Evolutionary conservation across 2,888 invertebrate species (phyloP).

Genomic region (Protophormia terraenovae): DNA sequence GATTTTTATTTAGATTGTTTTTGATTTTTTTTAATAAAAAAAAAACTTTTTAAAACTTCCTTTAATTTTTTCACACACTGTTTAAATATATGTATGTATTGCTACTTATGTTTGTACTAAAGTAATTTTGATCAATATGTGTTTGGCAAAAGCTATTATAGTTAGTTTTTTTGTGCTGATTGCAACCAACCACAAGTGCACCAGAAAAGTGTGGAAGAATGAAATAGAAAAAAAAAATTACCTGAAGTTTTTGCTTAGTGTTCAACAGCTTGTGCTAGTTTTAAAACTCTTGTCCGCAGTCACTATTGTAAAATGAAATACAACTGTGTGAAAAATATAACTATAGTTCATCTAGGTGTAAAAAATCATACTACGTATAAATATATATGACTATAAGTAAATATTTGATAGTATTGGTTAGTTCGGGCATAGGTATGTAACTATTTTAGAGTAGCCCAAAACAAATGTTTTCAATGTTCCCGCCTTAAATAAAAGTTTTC

Average conservation of each 20-base stretch:
- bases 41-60: too few species aligned
- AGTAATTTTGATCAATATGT: conserved; percentile 39
- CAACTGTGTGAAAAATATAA: neutral
- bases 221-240: conserved; percentile 17
- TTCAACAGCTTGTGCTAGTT: conserved; percentile 60
- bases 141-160: conserved; percentile 37
- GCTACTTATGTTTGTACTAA: neutral
- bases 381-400: conserved; percentile 8
- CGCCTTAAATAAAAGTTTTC: too few species aligned
- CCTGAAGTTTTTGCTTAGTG: conserved; percentile 50
- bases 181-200: conserved; percentile 53
- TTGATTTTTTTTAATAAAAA: too few species aligned
- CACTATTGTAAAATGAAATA: neutral
- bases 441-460: too few species aligned
- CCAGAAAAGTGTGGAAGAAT: conserved; percentile 14
- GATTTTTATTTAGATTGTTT: too few species aligned
- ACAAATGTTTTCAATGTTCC: too few species aligned
- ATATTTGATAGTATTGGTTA: conserved; percentile 21
- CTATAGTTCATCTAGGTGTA: conserved; percentile 26
- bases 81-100: neutral
- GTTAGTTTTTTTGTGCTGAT: conserved; percentile 26
- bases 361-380: conserved; percentile 9
- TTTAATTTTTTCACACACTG: neutral
- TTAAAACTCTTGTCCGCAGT: conserved; percentile 41
- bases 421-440: neutral